Evolutionary conservation across 2,888 invertebrate genomes (phyloP).

Genomic region (Venustoraphidia nigricollis): DNA sequence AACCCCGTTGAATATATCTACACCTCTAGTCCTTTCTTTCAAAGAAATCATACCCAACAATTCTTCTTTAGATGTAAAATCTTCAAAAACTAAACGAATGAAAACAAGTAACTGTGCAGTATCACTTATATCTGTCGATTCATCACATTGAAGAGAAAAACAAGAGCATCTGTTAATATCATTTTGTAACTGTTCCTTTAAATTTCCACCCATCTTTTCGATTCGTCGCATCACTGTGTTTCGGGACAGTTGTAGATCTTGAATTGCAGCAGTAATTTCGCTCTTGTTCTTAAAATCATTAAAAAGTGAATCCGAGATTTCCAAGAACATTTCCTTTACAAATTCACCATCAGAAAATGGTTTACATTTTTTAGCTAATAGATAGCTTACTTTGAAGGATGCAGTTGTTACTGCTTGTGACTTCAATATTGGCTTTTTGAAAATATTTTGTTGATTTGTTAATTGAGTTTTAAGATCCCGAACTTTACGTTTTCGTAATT

Average conservation of each 20-base stretch:
- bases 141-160: slow-evolving; percentile 9
- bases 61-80: slow-evolving; percentile 12
- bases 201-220: slow-evolving; percentile 7
- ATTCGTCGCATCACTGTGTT: slow-evolving; percentile 9
- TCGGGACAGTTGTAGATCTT: slow-evolving; percentile 10
- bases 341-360: slow-evolving; percentile 12
- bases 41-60: slow-evolving; percentile 11
- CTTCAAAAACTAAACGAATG: slow-evolving; percentile 10
- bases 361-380: slow-evolving; percentile 11
- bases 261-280: slow-evolving; percentile 9
- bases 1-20: slow-evolving; percentile 12
- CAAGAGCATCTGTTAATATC: slow-evolving; percentile 8
- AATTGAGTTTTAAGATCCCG: slow-evolving; percentile 9
- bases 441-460: slow-evolving; percentile 11
- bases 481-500: slow-evolving; percentile 9
- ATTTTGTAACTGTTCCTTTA: slow-evolving; percentile 7
- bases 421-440: slow-evolving; percentile 10
- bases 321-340: slow-evolving; percentile 10
- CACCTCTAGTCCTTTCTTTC: slow-evolving; percentile 11
- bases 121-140: slow-evolving; percentile 4
- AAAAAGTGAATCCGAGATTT: slow-evolving; percentile 10
- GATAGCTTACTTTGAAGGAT: slow-evolving; percentile 11
- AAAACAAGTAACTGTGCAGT: slow-evolving; percentile 11
- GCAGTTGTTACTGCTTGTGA: slow-evolving; percentile 10
- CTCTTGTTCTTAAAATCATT: slow-evolving; percentile 11